Evolutionary conservation across 2,113 vertebrate species (phyloP), one percentile per base, ranked within the genome.

Genomic region (Caranx melampygus): DNA sequence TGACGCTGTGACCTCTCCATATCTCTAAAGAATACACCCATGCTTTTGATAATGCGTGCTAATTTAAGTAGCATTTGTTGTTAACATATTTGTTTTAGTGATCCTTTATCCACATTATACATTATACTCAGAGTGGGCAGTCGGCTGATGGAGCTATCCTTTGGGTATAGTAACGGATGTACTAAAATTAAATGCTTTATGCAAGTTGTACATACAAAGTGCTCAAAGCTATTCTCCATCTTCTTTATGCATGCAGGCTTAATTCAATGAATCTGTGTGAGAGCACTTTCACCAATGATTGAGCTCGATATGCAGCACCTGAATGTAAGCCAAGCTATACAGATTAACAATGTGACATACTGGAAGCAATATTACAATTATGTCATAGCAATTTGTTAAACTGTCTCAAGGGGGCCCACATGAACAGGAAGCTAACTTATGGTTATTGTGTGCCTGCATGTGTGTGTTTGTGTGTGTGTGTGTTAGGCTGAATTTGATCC

Each of bases 181-280:
- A 68, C 73, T 85, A 55, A 79, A 86, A 88, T 92, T 88, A 93
- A 92, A 87, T 81, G 66, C 82, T 85, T 92, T 92, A 93, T 93
- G 91, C 71, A 85, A 90, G 93, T 91, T 58, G 59, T 74, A 85
- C 85, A 87, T 72, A 77, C 62, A 79, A 64, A 86, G 78, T 81
- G 88, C 90, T 88, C 80, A 51, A 21, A 91, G 90, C 85, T 78
- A 85, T 78, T 89, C 84, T 91, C 85, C 88, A 87, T 93, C 87
- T 91, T 91, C 83, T 90, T 90, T 91, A 86, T 88, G 90, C 70
- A 84, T 69, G 71, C 68, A 14, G 57, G 34, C 76, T 86, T 90
- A 85, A 89, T 88, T 88, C 85, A 81, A 70, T 89, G 86, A 84
- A 85, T 89, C 79, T 89, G 74, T 82, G 83, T 33, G 80, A 87